Base-by-base conservation (phyloP, 2,797 vertebrate genomes). In the Adelosebastes latens region DNA sequence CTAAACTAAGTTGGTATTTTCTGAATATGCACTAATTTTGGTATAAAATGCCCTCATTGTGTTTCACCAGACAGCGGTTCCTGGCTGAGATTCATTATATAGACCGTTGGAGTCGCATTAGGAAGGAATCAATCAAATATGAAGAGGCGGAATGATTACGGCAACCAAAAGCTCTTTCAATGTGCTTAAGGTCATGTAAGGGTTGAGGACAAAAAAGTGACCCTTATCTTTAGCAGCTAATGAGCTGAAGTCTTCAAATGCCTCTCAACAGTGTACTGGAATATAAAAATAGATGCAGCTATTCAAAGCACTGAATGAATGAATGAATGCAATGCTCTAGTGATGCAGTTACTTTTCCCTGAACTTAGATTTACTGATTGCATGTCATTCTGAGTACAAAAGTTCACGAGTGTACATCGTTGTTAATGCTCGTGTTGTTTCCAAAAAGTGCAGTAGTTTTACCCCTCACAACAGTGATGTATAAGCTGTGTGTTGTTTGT, bases 401-500 rank as follows among this genome's bases (percentile, higher is more conserved):
- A 31, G 25, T 58, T 77, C 24, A 36, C 20, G 29, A 13, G 52
- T 52, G 27, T 53, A 78, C 20, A 39, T 36, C 18, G 29, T 27
- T 34, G 20, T 61, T 58, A 75, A 65, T 58, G 24, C 76, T 63
- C 53, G 8, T 12, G 34, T 86, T 83, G 52, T 82, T 80, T 75
- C 16, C 68, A 34, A 16, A 75, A 86, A 72, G 18, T 67, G 49
- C 46, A 49, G 46, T 77, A 70, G 68, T 31, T 79, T 69, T 69
- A 74, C 31, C 68, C 16, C 14, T 77, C 49, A 67, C 34, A 83
- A 56, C 58, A 56, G 69, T 74, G 52, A 86, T 83, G 73, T 75
- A 62, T 34, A 72, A 75, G 80, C 29, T 64, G 62, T 79, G 70
- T 53, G 68, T 88, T 84, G 82, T 90, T 53, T 88, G 78, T 78